Conservation (phyloP, 2,113 vertebrate species). For the Sclerurus mexicanus region DNA sequence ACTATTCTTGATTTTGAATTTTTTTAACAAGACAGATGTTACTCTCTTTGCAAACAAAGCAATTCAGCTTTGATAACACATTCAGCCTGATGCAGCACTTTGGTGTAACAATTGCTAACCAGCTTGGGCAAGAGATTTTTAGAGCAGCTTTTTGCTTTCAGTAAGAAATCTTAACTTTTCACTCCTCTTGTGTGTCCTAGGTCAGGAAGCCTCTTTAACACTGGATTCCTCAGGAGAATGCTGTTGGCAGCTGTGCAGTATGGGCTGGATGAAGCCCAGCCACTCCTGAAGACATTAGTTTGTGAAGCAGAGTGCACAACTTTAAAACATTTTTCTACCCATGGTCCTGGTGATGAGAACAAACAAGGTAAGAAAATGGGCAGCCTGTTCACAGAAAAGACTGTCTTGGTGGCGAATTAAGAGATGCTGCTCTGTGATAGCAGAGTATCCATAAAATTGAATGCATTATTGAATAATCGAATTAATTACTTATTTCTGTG, state of each 20-base stretch:
- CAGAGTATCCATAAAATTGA: background rate
- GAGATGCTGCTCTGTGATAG: background rate
- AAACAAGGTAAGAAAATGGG: slow-evolving; percentile 81
- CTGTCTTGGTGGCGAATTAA: background rate
- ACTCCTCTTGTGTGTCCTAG: slow-evolving; percentile 55
- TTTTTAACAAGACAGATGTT: background rate
- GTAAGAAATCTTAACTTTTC: background rate
- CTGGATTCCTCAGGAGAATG: slow-evolving; percentile 92
- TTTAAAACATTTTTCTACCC: slow-evolving; percentile 76
- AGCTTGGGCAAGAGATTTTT: background rate
- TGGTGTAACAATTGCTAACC: background rate
- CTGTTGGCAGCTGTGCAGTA: slow-evolving; percentile 84
- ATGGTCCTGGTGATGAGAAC: slow-evolving; percentile 67
- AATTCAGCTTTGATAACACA: accelerated
- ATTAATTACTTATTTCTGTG: background rate
- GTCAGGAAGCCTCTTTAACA: slow-evolving; percentile 90
- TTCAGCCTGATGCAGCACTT: background rate
- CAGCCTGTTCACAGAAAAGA: background rate
- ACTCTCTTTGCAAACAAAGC: background rate
- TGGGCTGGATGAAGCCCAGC: slow-evolving; percentile 88
- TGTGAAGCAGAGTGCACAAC: slow-evolving; percentile 93
- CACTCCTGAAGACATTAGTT: slow-evolving; percentile 88
- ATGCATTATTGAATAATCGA: background rate
- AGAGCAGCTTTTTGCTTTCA: background rate
- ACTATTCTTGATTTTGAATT: background rate